Percentiles rank a stretch among this genome's conserved stretches.
These are phyloP conservation scores for Oeneis ivallda DNA, from an alignment of 2,888 invertebrate species.

Conservation along the genomic window DNA sequence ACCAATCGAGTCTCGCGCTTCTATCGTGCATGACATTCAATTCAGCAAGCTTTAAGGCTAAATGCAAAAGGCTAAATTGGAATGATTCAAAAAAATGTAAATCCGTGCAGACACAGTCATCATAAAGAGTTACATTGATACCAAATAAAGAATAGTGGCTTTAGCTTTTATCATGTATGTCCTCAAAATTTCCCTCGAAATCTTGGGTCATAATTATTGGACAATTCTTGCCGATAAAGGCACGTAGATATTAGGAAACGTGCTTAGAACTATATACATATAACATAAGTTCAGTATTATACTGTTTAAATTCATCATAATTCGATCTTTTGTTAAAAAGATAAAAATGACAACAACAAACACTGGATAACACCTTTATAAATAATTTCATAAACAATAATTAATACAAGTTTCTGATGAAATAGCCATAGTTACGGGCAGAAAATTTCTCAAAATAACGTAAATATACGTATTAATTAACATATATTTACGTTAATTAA, in stretches of 20 bases:
- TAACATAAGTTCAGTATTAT: neutral
- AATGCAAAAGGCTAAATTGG: too few relatives aligned
- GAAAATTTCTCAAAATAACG: too few relatives aligned
- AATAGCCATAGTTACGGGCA: conserved; percentile 6
- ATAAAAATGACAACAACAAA: conserved; percentile 31
- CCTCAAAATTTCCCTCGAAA: neutral
- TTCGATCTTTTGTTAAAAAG: conserved; percentile 35
- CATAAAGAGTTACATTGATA: too few relatives aligned
- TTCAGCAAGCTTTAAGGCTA: too few relatives aligned
- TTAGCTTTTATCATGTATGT: neutral
- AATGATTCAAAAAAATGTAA: too few relatives aligned
- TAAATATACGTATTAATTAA: too few relatives aligned
- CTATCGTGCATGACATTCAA: too few relatives aligned
- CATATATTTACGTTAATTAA: too few relatives aligned
- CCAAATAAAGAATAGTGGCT: neutral
- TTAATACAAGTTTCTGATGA: neutral
- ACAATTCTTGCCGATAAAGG: conserved; percentile 35
- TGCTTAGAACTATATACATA: conserved; percentile 26
- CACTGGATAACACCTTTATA: conserved; percentile 6
- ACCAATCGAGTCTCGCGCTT: too few relatives aligned
- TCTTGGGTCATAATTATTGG: conserved; percentile 45
- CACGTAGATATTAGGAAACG: conserved; percentile 32
- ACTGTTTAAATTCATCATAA: conserved; percentile 31
- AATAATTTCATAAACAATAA: conserved; percentile 13
- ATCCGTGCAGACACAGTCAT: too few relatives aligned